Base-by-base conservation (phyloP, 2,888 invertebrate genomes). In the Lasioglossum oenotherae region DNA sequence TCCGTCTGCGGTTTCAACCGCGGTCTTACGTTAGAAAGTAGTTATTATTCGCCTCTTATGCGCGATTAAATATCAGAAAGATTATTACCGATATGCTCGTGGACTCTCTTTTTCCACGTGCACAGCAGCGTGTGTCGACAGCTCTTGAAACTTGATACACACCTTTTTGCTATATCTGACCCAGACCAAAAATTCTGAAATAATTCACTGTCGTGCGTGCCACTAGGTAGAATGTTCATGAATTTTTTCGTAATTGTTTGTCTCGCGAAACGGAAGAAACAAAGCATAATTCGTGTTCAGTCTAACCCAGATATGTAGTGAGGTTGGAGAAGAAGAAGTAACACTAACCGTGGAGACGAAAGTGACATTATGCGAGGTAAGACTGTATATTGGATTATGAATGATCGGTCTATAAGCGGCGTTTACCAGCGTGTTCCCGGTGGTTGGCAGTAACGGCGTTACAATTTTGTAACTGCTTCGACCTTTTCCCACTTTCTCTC, bases 401-500 rank as follows among this genome's bases (percentile, higher is more conserved):
- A 82, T 78, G 60, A 74, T 35, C 41, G 27, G 31, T 35, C 27
- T 57, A 74, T 57, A 74, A 49, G 5, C 57, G 76, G 8, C 77
- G 38, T 38, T 38, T 38, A 44, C 38, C 72, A 53, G 71, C 69
- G 73, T 73, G 73, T 74, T 82, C 82, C 82, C 75, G 53, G 83
- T 72, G 72, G 72, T 78, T 75, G 83, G 83, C 83, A 49, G 83
- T 83, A 85, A 85, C 67, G 75, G 82, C 74, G 83, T 84, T 83
- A 86, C 78, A 84, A 84, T 86, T 86, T 78, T 84, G 84, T 84
- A 86, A 84, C 77, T 67, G 57, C 74, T 44, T 76, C 86, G 86
- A 80, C 85, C 85, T 80, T 87, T 86, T 87, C 75, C 82, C 85
- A 85, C 85, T 87, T 87, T 87, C 87, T 87, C 87, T 75, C 80